These are phyloP conservation scores for Pogoniulus pusillus DNA, from an alignment of 2,797 vertebrate species.

Conservation along the genomic window DNA sequence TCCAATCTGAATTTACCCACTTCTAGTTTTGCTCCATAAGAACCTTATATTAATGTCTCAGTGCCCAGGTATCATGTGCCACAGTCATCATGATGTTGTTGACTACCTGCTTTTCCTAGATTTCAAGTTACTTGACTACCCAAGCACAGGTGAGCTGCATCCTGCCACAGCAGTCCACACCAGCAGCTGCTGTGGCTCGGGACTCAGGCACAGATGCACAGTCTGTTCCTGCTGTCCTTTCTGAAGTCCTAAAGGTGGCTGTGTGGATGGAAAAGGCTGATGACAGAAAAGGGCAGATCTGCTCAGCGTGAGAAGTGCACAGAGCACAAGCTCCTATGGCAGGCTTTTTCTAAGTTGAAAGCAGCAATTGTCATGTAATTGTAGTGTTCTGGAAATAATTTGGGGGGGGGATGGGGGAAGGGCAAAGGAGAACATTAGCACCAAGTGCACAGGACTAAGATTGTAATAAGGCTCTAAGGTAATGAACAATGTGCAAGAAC, in stretches of 20 bases:
- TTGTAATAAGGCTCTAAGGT: background rate
- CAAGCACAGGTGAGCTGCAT: background rate
- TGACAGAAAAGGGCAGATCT: background rate
- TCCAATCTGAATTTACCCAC: no score
- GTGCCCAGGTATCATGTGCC: rapidly evolving
- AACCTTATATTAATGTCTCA: background rate
- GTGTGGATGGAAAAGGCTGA: background rate
- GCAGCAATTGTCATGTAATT: background rate
- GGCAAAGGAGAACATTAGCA: background rate
- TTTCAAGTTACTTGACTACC: background rate
- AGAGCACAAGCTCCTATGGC: background rate
- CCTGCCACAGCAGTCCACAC: background rate
- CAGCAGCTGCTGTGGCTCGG: background rate
- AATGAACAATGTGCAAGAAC: background rate
- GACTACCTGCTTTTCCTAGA: background rate
- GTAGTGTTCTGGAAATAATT: background rate
- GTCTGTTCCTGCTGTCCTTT: background rate
- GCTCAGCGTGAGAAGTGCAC: background rate
- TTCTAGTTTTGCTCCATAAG: no score
- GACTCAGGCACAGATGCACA: background rate
- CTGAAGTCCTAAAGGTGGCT: background rate
- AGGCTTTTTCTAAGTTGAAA: background rate
- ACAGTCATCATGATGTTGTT: rapidly evolving
- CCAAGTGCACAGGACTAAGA: background rate
- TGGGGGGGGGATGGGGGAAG: no score